Evolutionary conservation across 2,888 invertebrate species (phyloP).

Genomic region (Sabellastarte sp.): DNA sequence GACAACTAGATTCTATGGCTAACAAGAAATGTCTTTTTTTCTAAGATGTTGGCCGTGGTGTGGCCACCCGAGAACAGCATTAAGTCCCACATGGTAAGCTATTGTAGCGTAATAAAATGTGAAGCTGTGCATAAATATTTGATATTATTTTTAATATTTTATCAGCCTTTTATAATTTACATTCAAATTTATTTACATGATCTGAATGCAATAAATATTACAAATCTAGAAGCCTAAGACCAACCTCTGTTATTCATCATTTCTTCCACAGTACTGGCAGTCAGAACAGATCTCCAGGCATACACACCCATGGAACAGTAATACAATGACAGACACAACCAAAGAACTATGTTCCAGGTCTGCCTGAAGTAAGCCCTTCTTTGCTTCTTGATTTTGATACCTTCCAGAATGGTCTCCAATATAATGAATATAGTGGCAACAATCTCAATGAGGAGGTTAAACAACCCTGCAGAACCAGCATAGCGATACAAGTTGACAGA

Average conservation of each 20-base stretch:
- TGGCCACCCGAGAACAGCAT: no score
- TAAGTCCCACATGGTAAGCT: no score
- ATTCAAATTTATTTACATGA: no score
- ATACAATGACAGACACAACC: background rate
- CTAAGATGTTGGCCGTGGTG: no score
- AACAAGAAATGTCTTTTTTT: no score
- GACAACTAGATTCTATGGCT: no score
- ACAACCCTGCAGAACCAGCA: background rate
- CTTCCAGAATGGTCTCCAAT: background rate
- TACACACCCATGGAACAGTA: background rate
- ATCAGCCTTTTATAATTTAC: no score
- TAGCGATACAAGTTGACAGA: background rate
- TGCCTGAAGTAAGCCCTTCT: background rate
- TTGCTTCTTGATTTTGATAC: background rate
- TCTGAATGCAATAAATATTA: no score
- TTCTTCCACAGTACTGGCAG: background rate
- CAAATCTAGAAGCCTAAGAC: no score
- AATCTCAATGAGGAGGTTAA: background rate
- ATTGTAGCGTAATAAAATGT: no score
- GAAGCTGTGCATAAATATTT: no score
- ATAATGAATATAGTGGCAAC: background rate
- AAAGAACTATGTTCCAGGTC: background rate
- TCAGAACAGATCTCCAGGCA: background rate
- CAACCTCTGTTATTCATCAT: conserved; percentile 1
- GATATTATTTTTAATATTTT: no score